phyloP scores from a whole-genome alignment of 2,113 vertebrate genomes.

The Calidris pygmaea region DNA sequence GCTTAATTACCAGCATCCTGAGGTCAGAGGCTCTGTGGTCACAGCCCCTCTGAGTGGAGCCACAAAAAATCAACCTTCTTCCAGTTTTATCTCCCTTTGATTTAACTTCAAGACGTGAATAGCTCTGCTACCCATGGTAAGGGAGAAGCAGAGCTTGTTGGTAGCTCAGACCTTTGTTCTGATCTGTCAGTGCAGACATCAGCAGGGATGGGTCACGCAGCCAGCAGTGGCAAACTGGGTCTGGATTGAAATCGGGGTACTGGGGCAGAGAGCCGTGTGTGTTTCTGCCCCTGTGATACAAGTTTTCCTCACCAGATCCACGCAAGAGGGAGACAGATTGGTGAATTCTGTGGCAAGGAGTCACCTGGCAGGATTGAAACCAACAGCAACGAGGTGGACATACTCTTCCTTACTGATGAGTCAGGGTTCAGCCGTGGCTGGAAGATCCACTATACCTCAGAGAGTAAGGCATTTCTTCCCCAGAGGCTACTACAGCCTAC shows the following conservation, averaged over 20 bases:
- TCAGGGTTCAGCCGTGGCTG: slow-evolving; percentile 80
- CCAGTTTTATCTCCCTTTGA: neutral
- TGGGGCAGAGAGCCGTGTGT: neutral
- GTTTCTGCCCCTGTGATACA: neutral
- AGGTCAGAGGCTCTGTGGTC: neutral
- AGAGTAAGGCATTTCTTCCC: slow-evolving; percentile 61
- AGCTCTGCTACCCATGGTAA: neutral
- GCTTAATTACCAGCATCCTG: neutral
- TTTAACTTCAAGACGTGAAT: neutral
- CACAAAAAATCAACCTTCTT: neutral
- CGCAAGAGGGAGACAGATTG: slow-evolving; percentile 45
- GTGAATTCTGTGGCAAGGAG: slow-evolving; percentile 73
- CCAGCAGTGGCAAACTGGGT: neutral
- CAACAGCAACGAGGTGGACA: slow-evolving; percentile 74
- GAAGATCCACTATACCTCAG: slow-evolving; percentile 76
- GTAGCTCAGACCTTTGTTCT: neutral
- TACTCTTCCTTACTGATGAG: slow-evolving; percentile 78
- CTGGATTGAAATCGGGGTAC: neutral
- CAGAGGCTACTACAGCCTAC: neutral
- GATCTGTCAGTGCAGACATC: neutral
- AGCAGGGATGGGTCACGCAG: neutral
- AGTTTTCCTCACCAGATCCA: slow-evolving; percentile 64
- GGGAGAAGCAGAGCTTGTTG: neutral
- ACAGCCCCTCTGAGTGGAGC: neutral
- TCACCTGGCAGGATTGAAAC: slow-evolving; percentile 71